Base-by-base conservation (phyloP, 2,888 invertebrate species). In the Podotricha telesiphe region DNA sequence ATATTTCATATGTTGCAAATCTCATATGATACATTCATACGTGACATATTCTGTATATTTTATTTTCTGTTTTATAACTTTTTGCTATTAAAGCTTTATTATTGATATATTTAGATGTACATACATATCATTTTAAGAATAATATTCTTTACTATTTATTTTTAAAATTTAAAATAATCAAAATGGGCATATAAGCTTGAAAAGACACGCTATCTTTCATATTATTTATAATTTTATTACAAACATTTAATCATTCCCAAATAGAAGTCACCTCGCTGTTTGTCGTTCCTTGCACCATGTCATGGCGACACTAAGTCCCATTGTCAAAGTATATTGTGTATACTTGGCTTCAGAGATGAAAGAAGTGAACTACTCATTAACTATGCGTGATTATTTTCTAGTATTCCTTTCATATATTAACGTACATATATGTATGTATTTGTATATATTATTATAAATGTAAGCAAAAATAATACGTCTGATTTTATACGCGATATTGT, bases 291-390 rank as follows among this genome's bases (percentile, higher is more conserved):
- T 48, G 47, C 11, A 28, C 37, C 51, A 51, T 22, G 7, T 22
- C 51, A 22, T n/a, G 56, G 56, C 56, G 56, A 58, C 56, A 65
- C 37, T 37, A 47, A 65, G 56, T 65, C 56, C 65, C 65, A 48
- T 58, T 65, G 56, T 56, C 17, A 19, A 7, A 19, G 64, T 51
- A 53, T 42, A 53, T 55, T 65, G 65, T 55, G 55, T 56, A 42
- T 40, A 55, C 19, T 37, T 47, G 55, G 65, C 65, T 65, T 47
- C 56, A 65, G 56, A 65, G 48, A 65, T 65, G 47, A 55, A 34
- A 34, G 37, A 56, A 37, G 34, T 48, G 56, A 56, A 47, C 34
- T 65, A 10, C 47, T 65, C 65, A 56, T 65, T 65, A 64, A 64
- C 11, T 19, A 56, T 22, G 22, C 50, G 50, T 22, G 19, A 50